These are phyloP conservation scores for Leucoma salicis DNA, from an alignment of 2,888 invertebrate genomes.

Conservation along the genomic window DNA sequence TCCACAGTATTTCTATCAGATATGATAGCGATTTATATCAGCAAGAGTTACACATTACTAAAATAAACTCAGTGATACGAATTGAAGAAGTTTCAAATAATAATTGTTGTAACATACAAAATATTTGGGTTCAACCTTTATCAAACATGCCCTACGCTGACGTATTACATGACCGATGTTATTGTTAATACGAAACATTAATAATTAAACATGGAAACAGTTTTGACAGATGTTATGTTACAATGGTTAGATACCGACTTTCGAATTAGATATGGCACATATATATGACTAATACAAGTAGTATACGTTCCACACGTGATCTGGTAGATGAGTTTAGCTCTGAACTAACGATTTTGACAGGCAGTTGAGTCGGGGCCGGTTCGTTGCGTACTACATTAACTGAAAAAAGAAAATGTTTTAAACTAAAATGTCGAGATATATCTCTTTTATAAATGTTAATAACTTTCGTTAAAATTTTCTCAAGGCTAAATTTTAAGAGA, in stretches of 20 bases:
- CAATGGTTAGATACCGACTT: constrained; percentile 20
- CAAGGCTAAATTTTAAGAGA: constrained; percentile 14
- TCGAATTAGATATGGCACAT: constrained; percentile 46
- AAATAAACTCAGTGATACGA: constrained; percentile 14
- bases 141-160: constrained; percentile 21
- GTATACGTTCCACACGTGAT: constrained; percentile 35
- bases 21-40: constrained; percentile 15
- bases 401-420: constrained; percentile 46
- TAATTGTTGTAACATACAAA: constrained; percentile 9
- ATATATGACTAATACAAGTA: constrained; percentile 42
- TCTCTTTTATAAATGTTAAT: constrained; percentile 7
- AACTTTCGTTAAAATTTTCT: constrained; percentile 10
- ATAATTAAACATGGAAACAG: constrained; percentile 17
- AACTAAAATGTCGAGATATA: constrained; percentile 7
- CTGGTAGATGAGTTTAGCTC: constrained; percentile 50
- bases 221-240: constrained; percentile 31
- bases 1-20: neutral
- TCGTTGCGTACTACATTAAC: constrained; percentile 73
- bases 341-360: constrained; percentile 67
- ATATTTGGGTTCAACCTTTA: constrained; percentile 20
- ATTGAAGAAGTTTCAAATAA: constrained; percentile 19
- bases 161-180: constrained; percentile 10
- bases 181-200: constrained; percentile 13
- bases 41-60: constrained; percentile 17
- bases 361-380: constrained; percentile 69